Base-by-base conservation (phyloP, 2,113 vertebrate genomes). In the Mormyrus lacerda region DNA sequence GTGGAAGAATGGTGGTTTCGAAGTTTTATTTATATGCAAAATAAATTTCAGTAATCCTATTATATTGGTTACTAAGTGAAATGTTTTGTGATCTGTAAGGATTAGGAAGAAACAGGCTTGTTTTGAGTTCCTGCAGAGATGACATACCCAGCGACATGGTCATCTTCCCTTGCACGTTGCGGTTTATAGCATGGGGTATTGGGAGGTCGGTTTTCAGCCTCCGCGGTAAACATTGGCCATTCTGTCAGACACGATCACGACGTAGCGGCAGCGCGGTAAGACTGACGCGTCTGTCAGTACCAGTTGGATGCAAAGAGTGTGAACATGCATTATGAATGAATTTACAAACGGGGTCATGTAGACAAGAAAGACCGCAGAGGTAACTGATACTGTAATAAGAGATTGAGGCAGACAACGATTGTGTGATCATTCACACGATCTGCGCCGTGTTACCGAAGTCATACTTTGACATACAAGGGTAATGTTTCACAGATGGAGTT, bases 281-380 rank as follows among this genome's bases (percentile, higher is more conserved):
- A 31, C 51, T 44, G 27, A 51, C 48, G 47, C 15, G 31, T 13
- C 19, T 73, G 31, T n/a, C 19, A 69, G 31, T 79, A 45, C 5
- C 84, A 65, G 89, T 53, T 85, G 1, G 11, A 7, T 86, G 17
- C 79, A 69, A 35, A 44, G 45, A 27, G 47, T 65, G 82, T 39
- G 7, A 8, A 90, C 86, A 87, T 92, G 1, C 17, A 91, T 91
- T 89, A 91, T 93, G 90, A 44, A 47, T 53, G 45, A 35, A 47
- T 55, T 3, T 69, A 69, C 61, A 69, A 69, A 69, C 27, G 89
- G 90, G 51, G 48, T 65, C 47, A 89, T 92, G 91, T 90, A 47
- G 79, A 50, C 88, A 90, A 3, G 82, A 58, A 83, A 83, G 83
- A 90, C 89, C 85, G 85, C 15, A 2, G 48, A 65, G 0, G 13